Conservation (phyloP, 2,113 vertebrate genomes). For the Nansenia antarctica region DNA sequence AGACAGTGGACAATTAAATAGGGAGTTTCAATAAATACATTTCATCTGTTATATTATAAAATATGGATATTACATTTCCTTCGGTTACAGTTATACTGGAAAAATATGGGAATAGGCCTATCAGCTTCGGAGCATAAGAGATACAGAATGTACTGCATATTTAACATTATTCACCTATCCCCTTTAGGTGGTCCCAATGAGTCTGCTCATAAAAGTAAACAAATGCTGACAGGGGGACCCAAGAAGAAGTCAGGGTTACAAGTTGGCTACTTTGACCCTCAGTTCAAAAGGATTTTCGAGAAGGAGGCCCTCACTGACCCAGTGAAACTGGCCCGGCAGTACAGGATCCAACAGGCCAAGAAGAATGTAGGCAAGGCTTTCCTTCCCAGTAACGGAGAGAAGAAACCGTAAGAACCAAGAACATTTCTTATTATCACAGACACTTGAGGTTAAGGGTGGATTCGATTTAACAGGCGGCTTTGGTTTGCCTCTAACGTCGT, state of each 20-base stretch:
- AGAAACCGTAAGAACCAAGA: constrained; percentile 76
- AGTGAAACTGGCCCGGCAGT: constrained; percentile 74
- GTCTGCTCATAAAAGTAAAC: constrained; percentile 79
- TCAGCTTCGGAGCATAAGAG: too few species aligned
- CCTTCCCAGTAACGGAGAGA: constrained; percentile 79
- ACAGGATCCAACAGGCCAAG: constrained; percentile 79
- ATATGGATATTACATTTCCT: not conserved
- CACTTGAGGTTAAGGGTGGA: not conserved
- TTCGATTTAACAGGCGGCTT: not conserved
- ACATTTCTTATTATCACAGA: not conserved
- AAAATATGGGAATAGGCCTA: too few species aligned
- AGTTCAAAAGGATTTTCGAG: constrained; percentile 80
- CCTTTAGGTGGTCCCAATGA: constrained; percentile 82
- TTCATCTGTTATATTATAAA: not conserved
- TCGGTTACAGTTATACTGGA: too few species aligned
- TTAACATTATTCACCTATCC: not conserved
- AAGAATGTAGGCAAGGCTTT: constrained; percentile 85
- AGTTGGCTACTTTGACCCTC: constrained; percentile 82
- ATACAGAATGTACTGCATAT: not conserved
- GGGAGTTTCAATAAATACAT: not conserved
- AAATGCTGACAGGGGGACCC: constrained; percentile 76
- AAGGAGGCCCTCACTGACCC: constrained; percentile 78
- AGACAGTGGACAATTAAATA: not conserved
- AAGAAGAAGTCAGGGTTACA: constrained; percentile 78
- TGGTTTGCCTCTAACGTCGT: not conserved